Evolutionary conservation across 1,140 invertebrate species (phyloP).

Genomic region (Pseudachorutes palmiensis): DNA sequence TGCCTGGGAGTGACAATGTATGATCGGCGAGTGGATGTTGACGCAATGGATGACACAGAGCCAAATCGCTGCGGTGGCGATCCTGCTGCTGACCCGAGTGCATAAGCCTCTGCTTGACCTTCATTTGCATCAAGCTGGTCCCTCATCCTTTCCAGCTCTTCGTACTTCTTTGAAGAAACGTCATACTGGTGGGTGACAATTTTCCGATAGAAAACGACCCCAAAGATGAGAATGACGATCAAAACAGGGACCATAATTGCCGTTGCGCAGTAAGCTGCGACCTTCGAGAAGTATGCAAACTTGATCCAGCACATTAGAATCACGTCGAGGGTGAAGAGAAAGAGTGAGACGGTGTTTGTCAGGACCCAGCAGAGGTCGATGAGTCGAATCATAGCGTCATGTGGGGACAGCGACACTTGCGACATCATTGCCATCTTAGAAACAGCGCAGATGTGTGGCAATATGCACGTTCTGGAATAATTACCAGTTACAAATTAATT

Average conservation of each 20-base stretch:
- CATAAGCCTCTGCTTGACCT: too few relatives aligned
- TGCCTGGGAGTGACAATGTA: neutral
- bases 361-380: slow-evolving; percentile 35
- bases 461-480: slow-evolving; percentile 49
- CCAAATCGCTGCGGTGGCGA: neutral
- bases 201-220: slow-evolving; percentile 32
- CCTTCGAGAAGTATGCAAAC: slow-evolving; percentile 25
- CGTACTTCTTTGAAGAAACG: slow-evolving; percentile 27
- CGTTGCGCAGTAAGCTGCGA: slow-evolving; percentile 26
- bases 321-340: slow-evolving; percentile 36
- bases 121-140: too few relatives aligned
- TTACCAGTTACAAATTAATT: neutral
- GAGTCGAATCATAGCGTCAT: slow-evolving; percentile 28
- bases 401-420: slow-evolving; percentile 28
- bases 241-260: slow-evolving; percentile 35
- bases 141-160: slow-evolving; percentile 29
- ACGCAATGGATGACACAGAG: neutral
- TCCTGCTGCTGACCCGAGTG: too few relatives aligned
- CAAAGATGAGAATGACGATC: slow-evolving; percentile 32
- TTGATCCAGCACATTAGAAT: slow-evolving; percentile 36
- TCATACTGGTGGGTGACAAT: slow-evolving; percentile 33
- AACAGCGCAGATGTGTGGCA: slow-evolving; percentile 44
- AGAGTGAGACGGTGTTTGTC: slow-evolving; percentile 29
- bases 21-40: neutral
- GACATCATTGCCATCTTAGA: slow-evolving; percentile 31